Evolutionary conservation across 2,888 invertebrate species (phyloP).

Genomic region (Bibio marci): DNA sequence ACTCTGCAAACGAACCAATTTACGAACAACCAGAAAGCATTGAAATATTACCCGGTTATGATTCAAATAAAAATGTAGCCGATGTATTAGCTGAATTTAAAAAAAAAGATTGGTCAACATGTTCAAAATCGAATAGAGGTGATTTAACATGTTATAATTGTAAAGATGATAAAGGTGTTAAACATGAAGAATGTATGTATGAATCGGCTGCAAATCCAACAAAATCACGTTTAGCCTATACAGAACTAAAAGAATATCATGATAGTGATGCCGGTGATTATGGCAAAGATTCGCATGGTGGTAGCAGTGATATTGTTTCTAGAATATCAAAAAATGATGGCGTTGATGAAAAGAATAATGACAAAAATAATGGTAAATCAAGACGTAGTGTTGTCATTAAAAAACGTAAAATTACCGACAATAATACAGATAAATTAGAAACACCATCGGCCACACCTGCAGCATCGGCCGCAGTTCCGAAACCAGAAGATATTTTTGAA

Average conservation of each 20-base stretch:
- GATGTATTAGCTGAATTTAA: constrained; percentile 55
- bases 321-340: too few species aligned
- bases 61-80: constrained; percentile 47
- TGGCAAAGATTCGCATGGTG: background rate
- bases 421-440: background rate
- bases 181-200: constrained; percentile 66
- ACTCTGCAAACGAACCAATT: constrained; percentile 1
- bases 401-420: background rate
- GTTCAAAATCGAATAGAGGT: constrained; percentile 46
- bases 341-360: background rate
- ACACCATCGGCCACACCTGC: background rate
- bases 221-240: background rate
- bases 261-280: constrained; percentile 9
- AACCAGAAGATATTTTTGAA: constrained; percentile 3
- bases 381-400: background rate
- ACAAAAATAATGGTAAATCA: background rate
- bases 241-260: constrained; percentile 36
- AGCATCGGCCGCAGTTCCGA: background rate
- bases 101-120: constrained; percentile 51
- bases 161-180: constrained; percentile 45
- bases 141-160: constrained; percentile 66
- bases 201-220: constrained; percentile 37
- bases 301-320: background rate
- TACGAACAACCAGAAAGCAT: constrained; percentile 5
- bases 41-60: constrained; percentile 34